phyloP scores from a whole-genome alignment of 2,888 invertebrate genomes.

The Caenorhabditis sp. region DNA sequence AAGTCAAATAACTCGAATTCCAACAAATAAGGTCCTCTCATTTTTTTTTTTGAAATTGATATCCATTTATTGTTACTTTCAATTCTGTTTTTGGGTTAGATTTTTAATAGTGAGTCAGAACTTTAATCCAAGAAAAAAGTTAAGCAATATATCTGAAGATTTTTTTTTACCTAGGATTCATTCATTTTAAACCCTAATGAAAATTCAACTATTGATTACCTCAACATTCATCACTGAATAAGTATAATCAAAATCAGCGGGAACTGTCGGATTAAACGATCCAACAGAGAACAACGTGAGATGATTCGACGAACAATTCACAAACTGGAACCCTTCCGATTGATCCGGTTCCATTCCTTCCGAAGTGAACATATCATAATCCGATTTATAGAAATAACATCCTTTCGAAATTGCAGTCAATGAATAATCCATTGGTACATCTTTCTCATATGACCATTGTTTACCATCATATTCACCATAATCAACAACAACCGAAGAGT shows the following conservation, averaged over 20 bases:
- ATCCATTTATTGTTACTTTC: too few relatives aligned
- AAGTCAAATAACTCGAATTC: not conserved
- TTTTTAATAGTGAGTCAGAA: too few relatives aligned
- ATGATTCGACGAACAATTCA: slow-evolving; percentile 43
- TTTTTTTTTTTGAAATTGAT: too few relatives aligned
- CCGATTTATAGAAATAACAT: slow-evolving; percentile 50
- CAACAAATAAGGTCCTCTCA: too few relatives aligned
- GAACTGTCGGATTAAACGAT: slow-evolving; percentile 47
- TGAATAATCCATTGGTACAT: slow-evolving; percentile 39
- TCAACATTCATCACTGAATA: slow-evolving; percentile 41
- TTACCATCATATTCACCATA: slow-evolving; percentile 17
- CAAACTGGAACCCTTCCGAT: slow-evolving; percentile 31
- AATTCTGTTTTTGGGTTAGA: too few relatives aligned
- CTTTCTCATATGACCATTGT: slow-evolving; percentile 35
- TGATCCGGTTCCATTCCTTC: slow-evolving; percentile 36
- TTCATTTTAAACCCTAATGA: too few relatives aligned
- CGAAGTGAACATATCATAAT: slow-evolving; percentile 41
- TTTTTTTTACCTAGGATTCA: too few relatives aligned
- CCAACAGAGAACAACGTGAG: slow-evolving; percentile 53
- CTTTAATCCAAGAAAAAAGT: too few relatives aligned
- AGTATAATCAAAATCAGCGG: slow-evolving; percentile 45
- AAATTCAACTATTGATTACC: too few relatives aligned
- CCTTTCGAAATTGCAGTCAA: slow-evolving; percentile 52
- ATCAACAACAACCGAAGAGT: slow-evolving; percentile 17
- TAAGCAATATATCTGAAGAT: too few relatives aligned